These are phyloP conservation scores for Pleuronectes platessa DNA, from an alignment of 2,113 vertebrate genomes.

Conservation along the genomic window DNA sequence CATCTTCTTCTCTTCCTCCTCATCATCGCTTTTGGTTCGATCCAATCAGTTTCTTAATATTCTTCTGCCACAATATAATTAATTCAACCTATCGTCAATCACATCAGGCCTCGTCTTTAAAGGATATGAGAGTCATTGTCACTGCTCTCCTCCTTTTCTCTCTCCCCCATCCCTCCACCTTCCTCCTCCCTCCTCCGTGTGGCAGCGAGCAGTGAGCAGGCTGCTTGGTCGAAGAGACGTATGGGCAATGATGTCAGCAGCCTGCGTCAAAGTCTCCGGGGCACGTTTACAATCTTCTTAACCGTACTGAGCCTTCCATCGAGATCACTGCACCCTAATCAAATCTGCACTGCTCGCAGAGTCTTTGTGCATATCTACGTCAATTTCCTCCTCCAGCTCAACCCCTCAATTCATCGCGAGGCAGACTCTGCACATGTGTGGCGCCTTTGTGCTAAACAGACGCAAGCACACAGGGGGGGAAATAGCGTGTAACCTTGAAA, in stretches of 20 bases:
- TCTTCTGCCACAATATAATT: neutral
- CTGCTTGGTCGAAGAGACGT: slow-evolving; percentile 63
- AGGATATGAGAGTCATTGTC: slow-evolving; percentile 16
- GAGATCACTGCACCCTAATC: slow-evolving; percentile 61
- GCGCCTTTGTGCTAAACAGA: neutral
- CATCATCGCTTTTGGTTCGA: neutral
- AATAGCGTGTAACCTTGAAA: slow-evolving; percentile 32
- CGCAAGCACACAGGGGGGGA: slow-evolving; percentile 3
- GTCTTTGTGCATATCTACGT: slow-evolving; percentile 44
- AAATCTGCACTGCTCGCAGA: slow-evolving; percentile 39
- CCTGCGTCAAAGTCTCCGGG: slow-evolving; percentile 75
- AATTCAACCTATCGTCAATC: slow-evolving; percentile 9
- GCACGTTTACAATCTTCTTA: slow-evolving; percentile 66
- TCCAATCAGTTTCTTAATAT: neutral
- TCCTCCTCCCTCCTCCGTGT: neutral
- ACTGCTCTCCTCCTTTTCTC: slow-evolving; percentile 6
- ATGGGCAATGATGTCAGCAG: slow-evolving; percentile 76
- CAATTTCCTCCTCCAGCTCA: slow-evolving; percentile 39
- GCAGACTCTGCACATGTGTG: neutral
- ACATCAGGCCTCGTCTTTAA: slow-evolving; percentile 1
- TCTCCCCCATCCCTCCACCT: neutral
- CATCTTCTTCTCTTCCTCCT: neutral
- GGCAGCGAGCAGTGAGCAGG: slow-evolving; percentile 38
- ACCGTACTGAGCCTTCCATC: slow-evolving; percentile 48
- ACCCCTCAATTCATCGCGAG: slow-evolving; percentile 12